Evolutionary conservation across 2,113 vertebrate species (phyloP).

Genomic region (Ia io): DNA sequence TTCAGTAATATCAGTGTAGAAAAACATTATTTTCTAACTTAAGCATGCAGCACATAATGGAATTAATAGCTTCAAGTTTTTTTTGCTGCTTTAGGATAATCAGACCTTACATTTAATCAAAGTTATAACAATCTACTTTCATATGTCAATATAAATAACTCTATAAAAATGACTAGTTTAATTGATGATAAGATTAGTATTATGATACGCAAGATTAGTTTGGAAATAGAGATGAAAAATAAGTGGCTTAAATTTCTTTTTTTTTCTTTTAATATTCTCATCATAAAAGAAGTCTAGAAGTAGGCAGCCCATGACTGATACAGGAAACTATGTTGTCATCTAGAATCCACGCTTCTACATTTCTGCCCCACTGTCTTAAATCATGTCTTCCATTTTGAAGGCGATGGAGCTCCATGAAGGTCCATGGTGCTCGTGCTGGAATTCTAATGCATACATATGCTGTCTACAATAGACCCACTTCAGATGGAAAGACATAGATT

Average conservation of each 20-base stretch:
- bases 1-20: background rate
- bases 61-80: background rate
- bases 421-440: background rate
- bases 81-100: background rate
- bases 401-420: background rate
- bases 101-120: background rate
- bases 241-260: background rate
- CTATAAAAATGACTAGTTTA: background rate
- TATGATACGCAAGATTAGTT: background rate
- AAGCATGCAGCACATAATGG: background rate
- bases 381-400: background rate
- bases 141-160: background rate
- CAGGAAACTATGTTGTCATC: background rate
- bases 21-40: background rate
- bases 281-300: background rate
- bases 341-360: background rate
- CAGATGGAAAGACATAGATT: background rate
- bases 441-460: background rate
- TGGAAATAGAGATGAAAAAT: background rate
- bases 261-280: constrained; percentile 1
- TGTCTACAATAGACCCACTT: background rate
- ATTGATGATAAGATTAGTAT: background rate
- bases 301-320: background rate
- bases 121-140: constrained; percentile 11
- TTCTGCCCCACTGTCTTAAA: background rate